Conservation (phyloP, 2,888 invertebrate genomes). For the Agriopis leucophaearia region DNA sequence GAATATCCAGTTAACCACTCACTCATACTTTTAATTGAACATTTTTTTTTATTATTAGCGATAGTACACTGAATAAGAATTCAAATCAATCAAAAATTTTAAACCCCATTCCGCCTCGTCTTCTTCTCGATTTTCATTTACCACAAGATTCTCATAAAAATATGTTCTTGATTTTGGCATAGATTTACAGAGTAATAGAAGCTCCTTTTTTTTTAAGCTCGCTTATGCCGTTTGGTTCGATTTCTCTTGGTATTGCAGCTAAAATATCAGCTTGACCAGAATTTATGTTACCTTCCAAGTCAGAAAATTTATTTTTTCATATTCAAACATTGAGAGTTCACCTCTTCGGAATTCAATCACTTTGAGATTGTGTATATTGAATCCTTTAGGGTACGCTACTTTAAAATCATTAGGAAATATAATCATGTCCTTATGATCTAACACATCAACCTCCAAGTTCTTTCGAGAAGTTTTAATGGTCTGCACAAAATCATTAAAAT, state of each 20-base stretch:
- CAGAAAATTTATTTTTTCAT: constrained; percentile 7
- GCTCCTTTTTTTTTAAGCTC: constrained; percentile 14
- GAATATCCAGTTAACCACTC: no score
- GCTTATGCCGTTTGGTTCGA: constrained; percentile 10
- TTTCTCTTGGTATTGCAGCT: constrained; percentile 15
- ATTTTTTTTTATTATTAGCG: no score
- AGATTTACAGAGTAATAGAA: neutral
- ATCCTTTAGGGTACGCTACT: constrained; percentile 28
- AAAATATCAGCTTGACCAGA: constrained; percentile 2
- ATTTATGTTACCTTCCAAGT: neutral
- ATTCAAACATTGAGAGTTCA: constrained; percentile 14
- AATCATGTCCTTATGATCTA: constrained; percentile 34
- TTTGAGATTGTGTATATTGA: constrained; percentile 31
- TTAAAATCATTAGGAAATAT: constrained; percentile 31
- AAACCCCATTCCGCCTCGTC: neutral
- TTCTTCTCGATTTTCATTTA: neutral
- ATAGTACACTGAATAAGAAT: no score
- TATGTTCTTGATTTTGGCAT: neutral
- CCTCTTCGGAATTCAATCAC: constrained; percentile 31
- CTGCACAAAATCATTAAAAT: constrained; percentile 13
- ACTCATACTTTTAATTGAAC: no score
- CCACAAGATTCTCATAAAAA: neutral
- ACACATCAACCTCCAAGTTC: constrained; percentile 33
- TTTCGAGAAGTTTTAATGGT: constrained; percentile 37
- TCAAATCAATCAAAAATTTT: no score